phyloP scores from a whole-genome alignment of 23 tunicate genomes.

The Styela clava region DNA sequence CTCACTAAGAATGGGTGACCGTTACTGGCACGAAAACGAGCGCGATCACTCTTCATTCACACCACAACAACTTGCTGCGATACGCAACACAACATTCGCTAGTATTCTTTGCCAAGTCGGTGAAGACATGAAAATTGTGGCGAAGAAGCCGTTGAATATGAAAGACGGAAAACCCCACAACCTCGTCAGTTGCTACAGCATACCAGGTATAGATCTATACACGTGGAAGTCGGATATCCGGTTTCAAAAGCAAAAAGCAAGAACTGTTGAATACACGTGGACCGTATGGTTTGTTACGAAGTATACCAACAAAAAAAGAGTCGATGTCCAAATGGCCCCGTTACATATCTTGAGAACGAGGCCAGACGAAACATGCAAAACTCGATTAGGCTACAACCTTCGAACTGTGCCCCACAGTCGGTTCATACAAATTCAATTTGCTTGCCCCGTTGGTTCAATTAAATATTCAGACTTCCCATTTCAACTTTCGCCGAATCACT shows the following conservation, averaged over 20 bases:
- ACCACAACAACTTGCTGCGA: background rate
- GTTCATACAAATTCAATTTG: slow-evolving; percentile 54
- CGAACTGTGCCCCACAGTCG: slow-evolving; percentile 16
- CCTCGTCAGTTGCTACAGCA: background rate
- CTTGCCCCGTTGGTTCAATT: slow-evolving; percentile 68
- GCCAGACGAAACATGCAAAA: slow-evolving; percentile 46
- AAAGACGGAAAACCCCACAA: background rate
- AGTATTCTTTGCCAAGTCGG: slow-evolving; percentile 19
- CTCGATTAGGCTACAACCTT: slow-evolving; percentile 40
- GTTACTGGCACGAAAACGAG: slow-evolving; percentile 64
- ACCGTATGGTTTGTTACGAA: slow-evolving; percentile 72
- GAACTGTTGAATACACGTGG: slow-evolving; percentile 18
- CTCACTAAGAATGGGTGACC: slow-evolving; percentile 55
- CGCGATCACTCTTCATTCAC: slow-evolving; percentile 21
- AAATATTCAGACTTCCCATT: slow-evolving; percentile 53
- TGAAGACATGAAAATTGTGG: slow-evolving; percentile 18
- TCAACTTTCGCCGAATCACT: slow-evolving; percentile 40
- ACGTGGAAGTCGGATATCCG: background rate
- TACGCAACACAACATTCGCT: background rate
- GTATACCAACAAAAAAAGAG: slow-evolving; percentile 13
- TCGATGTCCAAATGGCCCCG: slow-evolving; percentile 26
- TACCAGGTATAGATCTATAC: background rate
- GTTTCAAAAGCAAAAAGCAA: background rate
- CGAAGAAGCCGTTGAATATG: background rate
- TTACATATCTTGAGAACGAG: slow-evolving; percentile 23